These are phyloP conservation scores for Menidia beryllina DNA, from an alignment of 2,113 vertebrate genomes.

Conservation along the genomic window DNA sequence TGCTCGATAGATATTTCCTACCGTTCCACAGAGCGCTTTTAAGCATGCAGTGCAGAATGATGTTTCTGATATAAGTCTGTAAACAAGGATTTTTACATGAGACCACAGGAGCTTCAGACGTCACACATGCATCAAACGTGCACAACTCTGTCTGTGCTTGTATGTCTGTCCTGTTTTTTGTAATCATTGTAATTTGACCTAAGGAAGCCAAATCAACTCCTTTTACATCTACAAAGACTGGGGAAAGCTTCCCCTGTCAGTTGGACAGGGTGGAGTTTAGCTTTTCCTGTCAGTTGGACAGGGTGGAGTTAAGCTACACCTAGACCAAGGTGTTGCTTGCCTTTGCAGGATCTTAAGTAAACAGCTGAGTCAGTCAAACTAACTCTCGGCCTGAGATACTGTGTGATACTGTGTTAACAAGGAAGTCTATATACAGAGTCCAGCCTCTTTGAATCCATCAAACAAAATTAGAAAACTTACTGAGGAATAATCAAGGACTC, in stretches of 20 bases:
- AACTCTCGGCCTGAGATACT: neutral
- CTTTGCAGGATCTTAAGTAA: constrained; percentile 36
- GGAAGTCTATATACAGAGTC: neutral
- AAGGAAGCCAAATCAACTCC: too few species aligned
- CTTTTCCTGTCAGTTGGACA: constrained; percentile 2
- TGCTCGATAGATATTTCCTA: too few species aligned
- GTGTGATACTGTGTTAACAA: too few species aligned
- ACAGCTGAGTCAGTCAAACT: constrained; percentile 1
- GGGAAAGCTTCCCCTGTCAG: neutral
- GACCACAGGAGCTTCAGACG: too few species aligned
- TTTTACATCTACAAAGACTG: too few species aligned
- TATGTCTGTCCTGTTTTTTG: neutral
- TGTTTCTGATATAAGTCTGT: neutral
- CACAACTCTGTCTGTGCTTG: neutral
- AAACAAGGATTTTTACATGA: neutral
- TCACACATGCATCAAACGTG: too few species aligned
- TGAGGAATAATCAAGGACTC: neutral
- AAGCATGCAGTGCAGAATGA: neutral
- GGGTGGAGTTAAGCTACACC: constrained; percentile 35
- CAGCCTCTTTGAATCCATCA: neutral
- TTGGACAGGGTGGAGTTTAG: constrained; percentile 38
- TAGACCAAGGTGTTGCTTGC: constrained; percentile 1
- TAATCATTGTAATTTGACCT: neutral
- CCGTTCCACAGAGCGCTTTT: too few species aligned
- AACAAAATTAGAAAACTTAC: neutral